These are phyloP conservation scores for Hippocampus barbouri DNA, from an alignment of 2,113 vertebrate genomes.

Conservation along the genomic window DNA sequence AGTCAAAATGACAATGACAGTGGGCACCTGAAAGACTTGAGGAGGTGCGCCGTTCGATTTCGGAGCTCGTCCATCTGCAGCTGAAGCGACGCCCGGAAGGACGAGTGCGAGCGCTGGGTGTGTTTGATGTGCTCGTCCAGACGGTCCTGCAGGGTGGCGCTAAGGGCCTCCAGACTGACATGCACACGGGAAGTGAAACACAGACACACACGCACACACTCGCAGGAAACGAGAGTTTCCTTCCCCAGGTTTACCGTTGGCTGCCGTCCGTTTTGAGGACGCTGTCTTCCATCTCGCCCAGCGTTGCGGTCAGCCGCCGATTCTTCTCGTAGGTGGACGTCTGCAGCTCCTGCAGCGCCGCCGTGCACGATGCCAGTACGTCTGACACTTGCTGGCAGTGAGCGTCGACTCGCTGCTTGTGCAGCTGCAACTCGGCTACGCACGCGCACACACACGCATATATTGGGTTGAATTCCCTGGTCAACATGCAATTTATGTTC, in stretches of 20 bases:
- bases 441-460: neutral
- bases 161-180: slow-evolving; percentile 28
- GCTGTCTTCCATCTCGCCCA: slow-evolving; percentile 34
- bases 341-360: slow-evolving; percentile 29
- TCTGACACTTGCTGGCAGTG: slow-evolving; percentile 31
- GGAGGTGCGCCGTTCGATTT: slow-evolving; percentile 8
- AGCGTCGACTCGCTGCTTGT: slow-evolving; percentile 22
- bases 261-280: slow-evolving; percentile 13
- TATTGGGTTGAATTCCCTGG: no score
- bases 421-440: slow-evolving; percentile 50
- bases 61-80: slow-evolving; percentile 18
- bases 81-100: slow-evolving; percentile 31
- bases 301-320: neutral
- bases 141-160: slow-evolving; percentile 40
- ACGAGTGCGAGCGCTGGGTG: slow-evolving; percentile 8
- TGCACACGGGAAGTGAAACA: neutral
- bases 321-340: slow-evolving; percentile 18
- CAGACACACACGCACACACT: neutral
- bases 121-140: slow-evolving; percentile 39
- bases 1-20: neutral
- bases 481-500: no score
- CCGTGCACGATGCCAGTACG: slow-evolving; percentile 28
- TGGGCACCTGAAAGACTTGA: slow-evolving; percentile 51
- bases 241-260: slow-evolving; percentile 20
- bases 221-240: neutral